phyloP scores from a whole-genome alignment of 2,113 vertebrate species.

The Scatophagus argus region DNA sequence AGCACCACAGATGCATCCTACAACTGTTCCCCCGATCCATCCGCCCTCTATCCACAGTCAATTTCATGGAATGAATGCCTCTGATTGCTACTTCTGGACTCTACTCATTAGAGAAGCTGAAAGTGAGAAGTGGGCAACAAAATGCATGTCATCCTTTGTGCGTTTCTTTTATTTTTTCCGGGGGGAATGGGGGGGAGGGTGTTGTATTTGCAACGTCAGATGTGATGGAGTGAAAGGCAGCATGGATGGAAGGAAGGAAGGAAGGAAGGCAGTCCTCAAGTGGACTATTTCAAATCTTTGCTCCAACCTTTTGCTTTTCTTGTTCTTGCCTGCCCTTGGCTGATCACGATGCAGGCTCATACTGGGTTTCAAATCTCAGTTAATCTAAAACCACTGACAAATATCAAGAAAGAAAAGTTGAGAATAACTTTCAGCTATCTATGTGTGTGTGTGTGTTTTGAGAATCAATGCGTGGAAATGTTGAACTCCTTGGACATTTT shows the following conservation, averaged over 20 bases:
- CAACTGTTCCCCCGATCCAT: constrained; percentile 26
- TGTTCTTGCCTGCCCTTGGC: neutral
- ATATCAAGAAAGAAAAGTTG: neutral
- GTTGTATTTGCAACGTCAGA: constrained; percentile 58
- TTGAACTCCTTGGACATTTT: neutral
- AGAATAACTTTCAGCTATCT: neutral
- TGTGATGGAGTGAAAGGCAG: constrained; percentile 37
- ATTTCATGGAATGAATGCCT: constrained; percentile 64
- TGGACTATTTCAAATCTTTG: constrained; percentile 2
- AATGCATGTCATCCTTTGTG: constrained; percentile 19
- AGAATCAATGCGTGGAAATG: neutral
- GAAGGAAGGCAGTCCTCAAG: constrained; percentile 55
- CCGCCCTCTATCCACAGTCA: constrained; percentile 41
- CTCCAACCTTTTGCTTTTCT: neutral
- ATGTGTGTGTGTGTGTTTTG: neutral
- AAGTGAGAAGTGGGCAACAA: constrained; percentile 35
- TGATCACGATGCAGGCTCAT: neutral
- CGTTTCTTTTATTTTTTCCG: neutral
- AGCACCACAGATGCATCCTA: constrained; percentile 48
- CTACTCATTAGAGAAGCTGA: constrained; percentile 57
- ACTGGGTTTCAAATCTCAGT: neutral
- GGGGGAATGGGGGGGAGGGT: constrained; percentile 34
- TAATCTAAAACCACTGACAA: neutral
- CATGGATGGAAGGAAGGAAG: constrained; percentile 42
- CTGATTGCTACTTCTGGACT: constrained; percentile 70